Evolutionary conservation across 2,113 vertebrate species (phyloP).

Genomic region (Glaucidium brasilianum): DNA sequence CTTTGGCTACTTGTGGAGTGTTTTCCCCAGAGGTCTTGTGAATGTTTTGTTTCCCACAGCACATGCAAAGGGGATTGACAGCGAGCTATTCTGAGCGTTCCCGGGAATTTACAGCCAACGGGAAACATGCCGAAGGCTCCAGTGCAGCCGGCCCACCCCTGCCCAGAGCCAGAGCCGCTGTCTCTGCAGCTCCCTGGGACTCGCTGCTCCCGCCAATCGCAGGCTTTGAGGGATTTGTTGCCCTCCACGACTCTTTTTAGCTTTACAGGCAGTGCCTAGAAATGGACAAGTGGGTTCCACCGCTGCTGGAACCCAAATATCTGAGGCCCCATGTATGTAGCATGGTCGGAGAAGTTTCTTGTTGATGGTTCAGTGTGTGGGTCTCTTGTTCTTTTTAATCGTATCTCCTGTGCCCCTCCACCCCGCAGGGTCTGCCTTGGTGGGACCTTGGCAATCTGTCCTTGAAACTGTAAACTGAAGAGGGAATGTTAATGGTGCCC

Average conservation of each 20-base stretch:
- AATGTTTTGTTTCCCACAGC: constrained; percentile 22
- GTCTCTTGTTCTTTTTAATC: background rate
- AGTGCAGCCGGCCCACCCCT: background rate
- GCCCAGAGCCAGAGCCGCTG: background rate
- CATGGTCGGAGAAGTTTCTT: background rate
- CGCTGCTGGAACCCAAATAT: background rate
- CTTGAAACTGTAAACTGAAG: background rate
- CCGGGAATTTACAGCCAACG: background rate
- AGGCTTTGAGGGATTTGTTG: background rate
- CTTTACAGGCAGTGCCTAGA: background rate
- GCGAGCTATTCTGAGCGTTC: background rate
- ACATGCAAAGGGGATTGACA: background rate
- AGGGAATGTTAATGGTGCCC: background rate
- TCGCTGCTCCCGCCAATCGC: accelerated
- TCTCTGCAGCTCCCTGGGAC: background rate
- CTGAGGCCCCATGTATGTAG: accelerated
- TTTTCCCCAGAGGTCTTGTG: background rate
- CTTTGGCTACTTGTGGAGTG: background rate
- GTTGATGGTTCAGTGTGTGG: background rate
- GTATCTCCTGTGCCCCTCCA: background rate
- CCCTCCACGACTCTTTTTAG: background rate
- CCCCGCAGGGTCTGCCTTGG: background rate
- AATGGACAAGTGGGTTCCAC: background rate
- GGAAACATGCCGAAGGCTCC: background rate
- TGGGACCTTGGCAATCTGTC: background rate